Base-by-base conservation (phyloP, 2,797 vertebrate genomes). In the Gymnocypris eckloni region DNA sequence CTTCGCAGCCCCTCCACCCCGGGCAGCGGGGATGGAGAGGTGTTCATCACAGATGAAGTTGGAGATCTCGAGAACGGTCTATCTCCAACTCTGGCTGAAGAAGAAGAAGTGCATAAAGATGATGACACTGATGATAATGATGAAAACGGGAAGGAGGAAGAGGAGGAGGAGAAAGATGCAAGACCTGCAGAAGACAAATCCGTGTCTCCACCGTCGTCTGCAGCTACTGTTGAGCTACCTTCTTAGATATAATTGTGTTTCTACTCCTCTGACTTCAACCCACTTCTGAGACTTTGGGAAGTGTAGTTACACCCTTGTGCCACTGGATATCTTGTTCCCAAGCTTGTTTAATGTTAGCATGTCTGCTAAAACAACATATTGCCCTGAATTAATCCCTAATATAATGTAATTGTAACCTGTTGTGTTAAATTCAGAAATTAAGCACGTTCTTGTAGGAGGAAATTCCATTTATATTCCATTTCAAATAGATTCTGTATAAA, bases 161-260 rank as follows among this genome's bases (percentile, higher is more conserved):
- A 91, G 9, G 90, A 90, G 7, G 91, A 91, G 9, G 90, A 90
- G 7, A 90, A 91, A 6, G 79, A 91, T 83, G 77, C 92, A 83
- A 91, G 71, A 71, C 85, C 92, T 2, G 86, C 85, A 64, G 92
- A 91, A 70, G 52, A 64, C 48, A 54, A 28, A 3, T 41, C 37
- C 4, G 79, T 56, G 70, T 90, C 93, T 16, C 75, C 80, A 59
- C 81, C 91, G 16, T 75, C 93, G 2, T 43, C 89, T 72, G 89
- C 92, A 33, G 66, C 90, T 18, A 73, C 92, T 79, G 89, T 95
- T 86, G 88, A 94, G 87, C 93, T 94, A 88, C 90, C 86, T 8
- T 93, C 94, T 88, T 95, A 95, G 93, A 91, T 86, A 64, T 66
- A 56, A 12, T 11, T 81, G 48, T 45, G 67, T 56, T 75, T 71